Conservation (phyloP, 2,888 invertebrate species). For the Thereva nobilitata region DNA sequence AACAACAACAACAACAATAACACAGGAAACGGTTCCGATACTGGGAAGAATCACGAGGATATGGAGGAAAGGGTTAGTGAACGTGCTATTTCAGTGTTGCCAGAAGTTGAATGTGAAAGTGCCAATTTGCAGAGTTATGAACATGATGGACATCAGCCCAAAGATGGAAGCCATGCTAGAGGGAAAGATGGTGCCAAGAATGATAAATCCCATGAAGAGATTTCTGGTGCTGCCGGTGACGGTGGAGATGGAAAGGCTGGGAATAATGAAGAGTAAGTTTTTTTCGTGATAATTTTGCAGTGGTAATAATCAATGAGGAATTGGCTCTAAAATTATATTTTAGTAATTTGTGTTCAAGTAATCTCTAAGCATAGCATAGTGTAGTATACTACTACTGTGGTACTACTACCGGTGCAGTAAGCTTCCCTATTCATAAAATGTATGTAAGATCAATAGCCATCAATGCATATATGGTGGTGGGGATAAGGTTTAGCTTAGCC, state of each 20-base stretch:
- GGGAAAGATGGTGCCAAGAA: conserved; percentile 47
- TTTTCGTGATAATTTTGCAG: too few species aligned
- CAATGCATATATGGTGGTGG: too few species aligned
- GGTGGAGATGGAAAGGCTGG: conserved; percentile 40
- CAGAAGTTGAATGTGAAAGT: conserved; percentile 66
- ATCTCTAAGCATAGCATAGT: too few species aligned
- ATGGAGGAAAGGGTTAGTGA: conserved; percentile 56
- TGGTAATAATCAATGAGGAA: too few species aligned
- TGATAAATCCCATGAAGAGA: conserved; percentile 6
- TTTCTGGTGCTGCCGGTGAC: background rate
- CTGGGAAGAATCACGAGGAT: conserved; percentile 40
- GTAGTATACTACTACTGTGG: too few species aligned
- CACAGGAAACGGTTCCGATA: conserved; percentile 4
- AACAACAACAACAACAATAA: conserved; percentile 35
- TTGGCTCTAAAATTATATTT: too few species aligned
- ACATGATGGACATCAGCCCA: conserved; percentile 10
- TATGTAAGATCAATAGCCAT: too few species aligned
- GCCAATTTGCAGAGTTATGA: conserved; percentile 59
- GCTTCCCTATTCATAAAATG: too few species aligned
- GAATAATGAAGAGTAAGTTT: conserved; percentile 39
- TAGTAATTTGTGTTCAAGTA: too few species aligned
- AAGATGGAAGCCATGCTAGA: conserved; percentile 36
- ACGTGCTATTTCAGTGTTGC: conserved; percentile 62
- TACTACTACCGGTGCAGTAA: too few species aligned
- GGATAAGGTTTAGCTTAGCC: too few species aligned